Evolutionary conservation across 2,113 vertebrate genomes (phyloP).

Genomic region (Sinosuthora webbiana): DNA sequence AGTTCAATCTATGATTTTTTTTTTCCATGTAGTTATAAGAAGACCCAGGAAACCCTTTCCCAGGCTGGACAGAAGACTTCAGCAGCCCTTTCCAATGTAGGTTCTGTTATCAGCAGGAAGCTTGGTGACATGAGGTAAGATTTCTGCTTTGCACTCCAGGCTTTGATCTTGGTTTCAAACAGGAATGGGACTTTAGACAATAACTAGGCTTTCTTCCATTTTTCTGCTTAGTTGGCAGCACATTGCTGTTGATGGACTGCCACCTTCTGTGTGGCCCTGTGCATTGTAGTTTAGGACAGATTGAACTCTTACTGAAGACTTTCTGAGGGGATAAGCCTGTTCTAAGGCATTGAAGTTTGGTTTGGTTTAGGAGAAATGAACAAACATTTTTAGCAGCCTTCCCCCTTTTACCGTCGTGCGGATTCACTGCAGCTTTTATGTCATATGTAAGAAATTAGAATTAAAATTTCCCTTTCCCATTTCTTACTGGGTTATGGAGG

Average conservation of each 20-base stretch:
- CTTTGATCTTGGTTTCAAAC: background rate
- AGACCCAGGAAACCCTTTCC: slow-evolving; percentile 96
- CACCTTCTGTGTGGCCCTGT: background rate
- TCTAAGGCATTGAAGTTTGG: background rate
- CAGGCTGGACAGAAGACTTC: slow-evolving; percentile 94
- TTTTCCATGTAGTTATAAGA: slow-evolving; percentile 86
- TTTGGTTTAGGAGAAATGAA: background rate
- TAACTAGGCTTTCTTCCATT: background rate
- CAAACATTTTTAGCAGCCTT: background rate
- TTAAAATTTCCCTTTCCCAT: background rate
- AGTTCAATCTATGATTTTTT: background rate
- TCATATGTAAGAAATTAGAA: background rate
- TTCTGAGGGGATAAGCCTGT: background rate
- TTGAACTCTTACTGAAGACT: background rate
- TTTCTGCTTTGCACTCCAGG: background rate
- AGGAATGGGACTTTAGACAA: background rate
- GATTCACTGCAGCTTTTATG: background rate
- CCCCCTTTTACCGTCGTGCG: background rate
- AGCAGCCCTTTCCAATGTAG: slow-evolving; percentile 87
- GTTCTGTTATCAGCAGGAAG: slow-evolving; percentile 86
- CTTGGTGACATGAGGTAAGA: slow-evolving; percentile 96
- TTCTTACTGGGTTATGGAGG: background rate
- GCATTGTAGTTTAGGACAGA: background rate
- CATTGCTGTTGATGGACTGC: background rate
- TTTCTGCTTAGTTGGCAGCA: background rate